These are phyloP conservation scores for Hylyphantes graminicola DNA, from an alignment of 1,140 invertebrate genomes.

Conservation along the genomic window DNA sequence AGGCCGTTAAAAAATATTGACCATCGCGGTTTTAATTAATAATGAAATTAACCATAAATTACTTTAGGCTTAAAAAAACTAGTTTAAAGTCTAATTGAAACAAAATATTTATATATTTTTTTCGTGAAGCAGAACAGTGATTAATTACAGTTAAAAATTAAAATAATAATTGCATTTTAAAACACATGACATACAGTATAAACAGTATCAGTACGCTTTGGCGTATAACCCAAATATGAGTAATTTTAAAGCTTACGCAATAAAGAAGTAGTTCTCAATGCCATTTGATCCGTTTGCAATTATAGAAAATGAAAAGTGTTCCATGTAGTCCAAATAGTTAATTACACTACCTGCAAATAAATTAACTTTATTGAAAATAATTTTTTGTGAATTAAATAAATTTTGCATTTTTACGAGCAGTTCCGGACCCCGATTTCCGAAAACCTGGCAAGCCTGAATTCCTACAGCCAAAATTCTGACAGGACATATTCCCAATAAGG, in stretches of 20 bases:
- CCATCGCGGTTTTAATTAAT: too few species aligned
- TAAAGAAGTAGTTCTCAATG: constrained; percentile 50
- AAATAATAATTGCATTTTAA: too few species aligned
- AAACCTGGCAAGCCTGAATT: too few species aligned
- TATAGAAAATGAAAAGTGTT: constrained; percentile 40
- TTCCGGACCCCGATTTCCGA: too few species aligned
- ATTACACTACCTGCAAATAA: constrained; percentile 25
- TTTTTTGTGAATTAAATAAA: too few species aligned
- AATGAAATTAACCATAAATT: too few species aligned
- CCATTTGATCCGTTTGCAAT: constrained; percentile 54
- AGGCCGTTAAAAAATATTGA: too few species aligned
- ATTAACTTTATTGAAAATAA: neutral
- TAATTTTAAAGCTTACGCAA: constrained; percentile 36
- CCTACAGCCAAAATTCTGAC: too few species aligned
- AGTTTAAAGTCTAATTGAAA: neutral
- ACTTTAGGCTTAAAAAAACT: neutral
- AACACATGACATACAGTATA: too few species aligned
- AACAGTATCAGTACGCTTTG: too few species aligned
- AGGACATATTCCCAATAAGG: too few species aligned
- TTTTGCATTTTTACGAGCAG: too few species aligned
- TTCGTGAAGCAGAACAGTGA: neutral
- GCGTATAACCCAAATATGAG: neutral
- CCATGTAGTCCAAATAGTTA: constrained; percentile 45
- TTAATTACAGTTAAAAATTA: neutral
- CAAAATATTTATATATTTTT: neutral